phyloP scores from a whole-genome alignment of 23 tunicate genomes.

The Corella eumyota region DNA sequence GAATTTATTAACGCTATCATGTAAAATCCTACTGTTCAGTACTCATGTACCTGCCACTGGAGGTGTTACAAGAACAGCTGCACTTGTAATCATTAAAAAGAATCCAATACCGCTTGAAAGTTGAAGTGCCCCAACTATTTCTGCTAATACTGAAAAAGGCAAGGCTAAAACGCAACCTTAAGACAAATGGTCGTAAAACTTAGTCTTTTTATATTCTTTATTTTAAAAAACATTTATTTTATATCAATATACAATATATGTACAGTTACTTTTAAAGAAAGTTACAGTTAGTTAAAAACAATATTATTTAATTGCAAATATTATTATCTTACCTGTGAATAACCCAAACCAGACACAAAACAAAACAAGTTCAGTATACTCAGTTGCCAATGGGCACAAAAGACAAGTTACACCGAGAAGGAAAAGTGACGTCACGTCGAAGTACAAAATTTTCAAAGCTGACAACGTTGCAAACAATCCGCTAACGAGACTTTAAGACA shows the following conservation, averaged over 20 bases:
- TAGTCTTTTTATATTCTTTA: too few relatives aligned
- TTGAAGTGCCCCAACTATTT: constrained; percentile 17
- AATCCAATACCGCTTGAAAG: constrained; percentile 20
- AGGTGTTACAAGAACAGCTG: constrained; percentile 25
- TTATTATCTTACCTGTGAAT: not conserved
- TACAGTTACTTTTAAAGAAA: too few relatives aligned
- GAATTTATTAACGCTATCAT: too few relatives aligned
- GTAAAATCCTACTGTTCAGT: too few relatives aligned
- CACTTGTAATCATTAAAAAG: constrained; percentile 24
- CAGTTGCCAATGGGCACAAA: constrained; percentile 8
- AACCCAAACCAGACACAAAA: constrained; percentile 18
- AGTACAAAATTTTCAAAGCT: constrained; percentile 6
- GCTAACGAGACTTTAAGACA: constrained; percentile 4
- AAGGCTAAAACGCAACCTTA: constrained; percentile 22
- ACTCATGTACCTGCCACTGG: constrained; percentile 27
- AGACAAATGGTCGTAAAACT: too few relatives aligned
- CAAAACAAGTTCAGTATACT: constrained; percentile 5
- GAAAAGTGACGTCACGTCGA: constrained; percentile 4
- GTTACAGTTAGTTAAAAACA: too few relatives aligned
- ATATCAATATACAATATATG: too few relatives aligned
- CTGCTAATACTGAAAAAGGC: constrained; percentile 23
- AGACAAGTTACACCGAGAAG: constrained; percentile 11
- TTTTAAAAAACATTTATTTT: too few relatives aligned
- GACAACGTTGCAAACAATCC: constrained; percentile 8
- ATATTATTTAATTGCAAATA: too few relatives aligned